phyloP scores from a whole-genome alignment of 1,140 invertebrate species.

The Bacillus rossius region DNA sequence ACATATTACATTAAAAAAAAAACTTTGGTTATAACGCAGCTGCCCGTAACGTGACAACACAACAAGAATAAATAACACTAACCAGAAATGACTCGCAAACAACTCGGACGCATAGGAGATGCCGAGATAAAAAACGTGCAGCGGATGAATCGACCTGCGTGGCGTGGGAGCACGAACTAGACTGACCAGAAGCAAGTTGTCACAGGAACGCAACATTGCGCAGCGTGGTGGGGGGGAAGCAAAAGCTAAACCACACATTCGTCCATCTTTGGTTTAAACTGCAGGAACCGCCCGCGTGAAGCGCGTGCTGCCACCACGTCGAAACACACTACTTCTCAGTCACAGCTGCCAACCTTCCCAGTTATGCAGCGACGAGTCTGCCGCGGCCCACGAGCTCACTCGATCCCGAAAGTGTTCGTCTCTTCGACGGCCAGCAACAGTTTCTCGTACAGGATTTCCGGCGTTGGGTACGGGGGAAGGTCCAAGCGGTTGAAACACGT shows the following conservation, averaged over 20 bases:
- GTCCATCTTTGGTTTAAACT: neutral
- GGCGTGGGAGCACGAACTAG: too few species aligned
- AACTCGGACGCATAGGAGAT: too few species aligned
- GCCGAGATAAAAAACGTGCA: too few species aligned
- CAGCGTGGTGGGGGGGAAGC: too few species aligned
- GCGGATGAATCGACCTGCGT: too few species aligned
- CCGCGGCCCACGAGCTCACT: slow-evolving; percentile 48
- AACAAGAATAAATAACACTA: too few species aligned
- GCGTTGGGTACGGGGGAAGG: slow-evolving; percentile 91
- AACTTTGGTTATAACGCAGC: too few species aligned
- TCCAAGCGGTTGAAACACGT: slow-evolving; percentile 98
- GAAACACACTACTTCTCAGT: neutral
- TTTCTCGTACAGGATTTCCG: slow-evolving; percentile 91
- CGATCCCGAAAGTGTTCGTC: slow-evolving; percentile 96
- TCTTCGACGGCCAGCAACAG: slow-evolving; percentile 92
- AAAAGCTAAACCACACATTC: neutral
- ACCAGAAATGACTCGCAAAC: too few species aligned
- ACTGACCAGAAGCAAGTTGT: too few species aligned
- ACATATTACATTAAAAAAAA: too few species aligned
- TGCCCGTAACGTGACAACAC: too few species aligned
- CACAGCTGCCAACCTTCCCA: neutral
- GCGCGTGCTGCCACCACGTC: neutral
- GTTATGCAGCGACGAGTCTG: neutral
- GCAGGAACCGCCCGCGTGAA: neutral
- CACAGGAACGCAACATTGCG: too few species aligned